phyloP scores from a whole-genome alignment of 2,888 invertebrate genomes.

The Tribolium freemani region DNA sequence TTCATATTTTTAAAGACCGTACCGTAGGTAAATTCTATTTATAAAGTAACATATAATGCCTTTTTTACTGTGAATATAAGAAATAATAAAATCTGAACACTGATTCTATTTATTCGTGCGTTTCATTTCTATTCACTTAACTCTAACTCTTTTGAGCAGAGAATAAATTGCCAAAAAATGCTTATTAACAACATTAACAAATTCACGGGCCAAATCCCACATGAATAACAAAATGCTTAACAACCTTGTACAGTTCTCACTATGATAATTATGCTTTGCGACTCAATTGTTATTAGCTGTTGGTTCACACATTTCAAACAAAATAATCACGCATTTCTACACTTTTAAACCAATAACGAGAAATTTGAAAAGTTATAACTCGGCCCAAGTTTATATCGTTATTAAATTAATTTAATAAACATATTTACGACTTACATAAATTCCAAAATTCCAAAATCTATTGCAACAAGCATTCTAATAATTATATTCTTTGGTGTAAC shows the following conservation, averaged over 20 bases:
- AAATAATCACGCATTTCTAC: neutral
- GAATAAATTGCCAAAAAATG: constrained; percentile 20
- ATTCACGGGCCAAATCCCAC: neutral
- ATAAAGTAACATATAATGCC: constrained; percentile 49
- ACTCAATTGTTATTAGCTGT: neutral
- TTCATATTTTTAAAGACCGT: constrained; percentile 31
- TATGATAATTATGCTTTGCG: too few relatives aligned
- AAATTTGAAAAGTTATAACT: neutral
- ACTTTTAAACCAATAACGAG: neutral
- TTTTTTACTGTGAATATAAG: constrained; percentile 50
- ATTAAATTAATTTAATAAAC: constrained; percentile 31
- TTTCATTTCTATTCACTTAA: constrained; percentile 34
- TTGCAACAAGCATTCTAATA: constrained; percentile 24
- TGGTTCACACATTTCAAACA: neutral
- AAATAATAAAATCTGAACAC: constrained; percentile 46
- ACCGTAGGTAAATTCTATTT: constrained; percentile 41
- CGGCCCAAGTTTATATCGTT: constrained; percentile 1
- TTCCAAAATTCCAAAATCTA: neutral
- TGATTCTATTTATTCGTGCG: constrained; percentile 35
- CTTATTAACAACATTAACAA: constrained; percentile 13
- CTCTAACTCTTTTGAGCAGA: neutral
- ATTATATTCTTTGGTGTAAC: constrained; percentile 16
- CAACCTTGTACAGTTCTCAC: neutral
- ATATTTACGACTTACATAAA: constrained; percentile 36
- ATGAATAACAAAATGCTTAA: neutral